phyloP scores from a whole-genome alignment of 2,888 invertebrate species.

The Drosophila austrosaltans region DNA sequence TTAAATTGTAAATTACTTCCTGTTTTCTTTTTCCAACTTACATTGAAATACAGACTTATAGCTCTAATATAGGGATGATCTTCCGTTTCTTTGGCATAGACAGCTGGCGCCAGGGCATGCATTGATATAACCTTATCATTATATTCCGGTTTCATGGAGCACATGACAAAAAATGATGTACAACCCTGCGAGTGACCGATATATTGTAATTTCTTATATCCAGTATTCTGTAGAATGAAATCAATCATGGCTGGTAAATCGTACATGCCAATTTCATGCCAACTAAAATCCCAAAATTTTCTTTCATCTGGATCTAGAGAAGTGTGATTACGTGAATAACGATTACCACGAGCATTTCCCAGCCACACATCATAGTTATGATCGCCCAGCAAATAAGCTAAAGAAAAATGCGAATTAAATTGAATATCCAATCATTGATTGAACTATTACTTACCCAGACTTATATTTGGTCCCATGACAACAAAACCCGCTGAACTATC shows the following conservation, averaged over 20 bases:
- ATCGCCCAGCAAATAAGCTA: conserved; percentile 84
- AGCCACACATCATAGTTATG: conserved; percentile 83
- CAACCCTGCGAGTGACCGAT: conserved; percentile 89
- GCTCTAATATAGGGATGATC: conserved; percentile 81
- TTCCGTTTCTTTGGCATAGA: conserved; percentile 84
- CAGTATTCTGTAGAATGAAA: conserved; percentile 85
- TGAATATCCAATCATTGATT: not conserved
- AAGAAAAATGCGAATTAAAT: not conserved
- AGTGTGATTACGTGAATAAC: conserved; percentile 82
- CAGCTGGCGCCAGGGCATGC: conserved; percentile 89
- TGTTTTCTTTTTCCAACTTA: conserved; percentile 48
- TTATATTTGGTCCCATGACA: conserved; percentile 87
- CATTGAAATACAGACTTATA: conserved; percentile 81
- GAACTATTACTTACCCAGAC: conserved; percentile 81
- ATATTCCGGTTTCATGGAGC: conserved; percentile 86
- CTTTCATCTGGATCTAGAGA: conserved; percentile 79
- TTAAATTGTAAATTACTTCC: too few species aligned
- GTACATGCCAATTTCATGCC: conserved; percentile 92
- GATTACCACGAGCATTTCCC: conserved; percentile 83
- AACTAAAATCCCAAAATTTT: conserved; percentile 89
- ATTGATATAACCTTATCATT: conserved; percentile 87
- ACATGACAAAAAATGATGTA: conserved; percentile 88
- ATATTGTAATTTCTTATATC: conserved; percentile 85
- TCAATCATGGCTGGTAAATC: conserved; percentile 94
- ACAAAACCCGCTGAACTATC: conserved; percentile 90